Evolutionary conservation across 2,888 invertebrate species (phyloP).

Genomic region (Cerceris rybyensis): DNA sequence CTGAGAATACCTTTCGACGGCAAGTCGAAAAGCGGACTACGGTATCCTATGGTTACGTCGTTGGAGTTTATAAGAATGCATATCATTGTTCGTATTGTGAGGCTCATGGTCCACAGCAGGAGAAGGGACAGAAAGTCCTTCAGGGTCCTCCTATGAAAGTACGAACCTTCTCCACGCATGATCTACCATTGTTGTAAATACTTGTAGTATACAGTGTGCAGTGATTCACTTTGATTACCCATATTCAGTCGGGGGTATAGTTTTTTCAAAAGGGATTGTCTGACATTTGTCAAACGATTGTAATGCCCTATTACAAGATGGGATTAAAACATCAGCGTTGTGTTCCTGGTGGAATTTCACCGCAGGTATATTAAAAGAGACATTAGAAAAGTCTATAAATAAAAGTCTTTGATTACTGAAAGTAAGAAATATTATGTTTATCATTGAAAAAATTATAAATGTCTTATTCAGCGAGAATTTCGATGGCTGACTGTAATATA

Average conservation of each 20-base stretch:
- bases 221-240: slow-evolving; percentile 18
- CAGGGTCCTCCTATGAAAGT: slow-evolving; percentile 45
- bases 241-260: slow-evolving; percentile 5
- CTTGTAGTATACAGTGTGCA: neutral
- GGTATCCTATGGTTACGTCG: slow-evolving; percentile 50
- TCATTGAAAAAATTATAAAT: too few relatives aligned
- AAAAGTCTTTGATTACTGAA: too few relatives aligned
- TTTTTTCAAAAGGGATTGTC: slow-evolving; percentile 7
- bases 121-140: slow-evolving; percentile 36
- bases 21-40: slow-evolving; percentile 30
- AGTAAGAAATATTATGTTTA: too few relatives aligned
- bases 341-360: too few relatives aligned
- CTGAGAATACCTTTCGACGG: slow-evolving; percentile 49
- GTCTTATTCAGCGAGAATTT: too few relatives aligned
- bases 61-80: slow-evolving; percentile 66
- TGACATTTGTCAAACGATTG: slow-evolving; percentile 16
- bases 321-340: too few relatives aligned
- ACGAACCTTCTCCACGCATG: slow-evolving; percentile 51
- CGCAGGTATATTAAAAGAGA: too few relatives aligned
- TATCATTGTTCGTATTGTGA: slow-evolving; percentile 65
- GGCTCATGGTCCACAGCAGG: slow-evolving; percentile 42
- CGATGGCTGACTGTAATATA: too few relatives aligned
- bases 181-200: slow-evolving; percentile 55
- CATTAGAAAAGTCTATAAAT: too few relatives aligned
- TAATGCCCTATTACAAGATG: neutral